Evolutionary conservation across 2,113 vertebrate species (phyloP), one percentile per base, ranked within the genome.

Genomic region (Sylvia atricapilla): DNA sequence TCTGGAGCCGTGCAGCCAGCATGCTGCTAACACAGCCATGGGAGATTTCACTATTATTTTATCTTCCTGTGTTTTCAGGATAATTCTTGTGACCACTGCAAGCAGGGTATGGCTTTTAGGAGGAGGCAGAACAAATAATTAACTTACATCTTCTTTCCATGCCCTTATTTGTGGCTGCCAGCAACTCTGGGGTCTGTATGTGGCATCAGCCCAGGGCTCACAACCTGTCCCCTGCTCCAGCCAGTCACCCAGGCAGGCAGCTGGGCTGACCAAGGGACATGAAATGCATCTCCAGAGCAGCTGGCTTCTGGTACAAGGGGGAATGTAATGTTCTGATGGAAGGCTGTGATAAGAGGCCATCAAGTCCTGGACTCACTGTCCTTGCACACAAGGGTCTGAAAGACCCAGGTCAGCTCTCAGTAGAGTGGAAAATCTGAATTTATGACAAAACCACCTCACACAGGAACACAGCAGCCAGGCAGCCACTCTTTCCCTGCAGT

Each of bases 291-390:
- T 86, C 89, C 89, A 79, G 52, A 97, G 92, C 96, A 97, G 83
- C 94, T 96, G 95, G 46, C 94, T 96, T 94, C 79, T 93, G 90
- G 79, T 90, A 75, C 90, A 77, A 75, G 80, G 74, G 74, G 83
- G 95, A 97, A 96, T 96, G 92, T 74, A 89, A 82, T 96, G 96
- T 96, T 90, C 96, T 78, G 96, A 97, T 97, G 95, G 53, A 58
- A 97, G 83, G 37, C 80, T 90, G 60, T 73, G 96, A 96, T 97
- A 97, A 96, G 90, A 93, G 83, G 80, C 93, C 88, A 81, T 82
- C 37, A 23, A 96, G 96, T 95, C 90, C 92, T 3, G 92, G 94
- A 95, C 95, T 96, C 64, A 27, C 35, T 94, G 94, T 96, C 90
- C 90, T 96, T 19, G 11, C 46, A 79, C 53, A 58, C 0, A 2